Evolutionary conservation across 2,113 vertebrate species (phyloP).

Genomic region (Columba livia): DNA sequence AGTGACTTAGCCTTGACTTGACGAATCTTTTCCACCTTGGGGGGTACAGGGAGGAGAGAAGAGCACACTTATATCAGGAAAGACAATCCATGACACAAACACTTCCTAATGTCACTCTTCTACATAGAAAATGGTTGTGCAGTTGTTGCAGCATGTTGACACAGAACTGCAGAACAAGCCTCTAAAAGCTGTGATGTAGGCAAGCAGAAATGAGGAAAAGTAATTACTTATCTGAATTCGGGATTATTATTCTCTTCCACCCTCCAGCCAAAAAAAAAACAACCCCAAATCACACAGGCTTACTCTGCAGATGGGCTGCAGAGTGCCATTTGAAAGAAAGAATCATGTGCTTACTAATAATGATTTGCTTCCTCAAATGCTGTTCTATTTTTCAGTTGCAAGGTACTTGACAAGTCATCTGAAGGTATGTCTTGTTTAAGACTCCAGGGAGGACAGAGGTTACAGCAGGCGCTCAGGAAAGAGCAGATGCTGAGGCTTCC

Average conservation of each 20-base stretch:
- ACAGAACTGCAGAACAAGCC: not conserved
- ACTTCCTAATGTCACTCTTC: not conserved
- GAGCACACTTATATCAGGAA: not conserved
- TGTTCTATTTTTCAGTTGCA: not conserved
- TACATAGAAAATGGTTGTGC: fast-evolving
- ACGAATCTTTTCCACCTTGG: conserved; percentile 96
- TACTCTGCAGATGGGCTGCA: not conserved
- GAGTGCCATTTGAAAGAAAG: not conserved
- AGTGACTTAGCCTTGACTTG: conserved; percentile 98
- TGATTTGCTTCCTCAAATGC: not conserved
- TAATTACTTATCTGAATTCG: not conserved
- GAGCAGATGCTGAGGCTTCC: not conserved
- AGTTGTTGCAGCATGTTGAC: not conserved
- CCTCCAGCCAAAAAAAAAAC: not conserved
- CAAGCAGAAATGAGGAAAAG: not conserved
- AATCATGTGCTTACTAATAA: not conserved
- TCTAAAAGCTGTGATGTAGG: not conserved
- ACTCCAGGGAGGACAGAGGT: not conserved
- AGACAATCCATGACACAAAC: not conserved
- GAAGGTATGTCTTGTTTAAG: not conserved
- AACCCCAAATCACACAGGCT: not conserved
- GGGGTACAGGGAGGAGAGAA: not conserved
- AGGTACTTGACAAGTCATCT: not conserved
- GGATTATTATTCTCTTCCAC: not conserved
- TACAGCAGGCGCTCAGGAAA: not conserved